Evolutionary conservation across 2,888 invertebrate genomes (phyloP).

Genomic region (Ceraclea dissimilis): DNA sequence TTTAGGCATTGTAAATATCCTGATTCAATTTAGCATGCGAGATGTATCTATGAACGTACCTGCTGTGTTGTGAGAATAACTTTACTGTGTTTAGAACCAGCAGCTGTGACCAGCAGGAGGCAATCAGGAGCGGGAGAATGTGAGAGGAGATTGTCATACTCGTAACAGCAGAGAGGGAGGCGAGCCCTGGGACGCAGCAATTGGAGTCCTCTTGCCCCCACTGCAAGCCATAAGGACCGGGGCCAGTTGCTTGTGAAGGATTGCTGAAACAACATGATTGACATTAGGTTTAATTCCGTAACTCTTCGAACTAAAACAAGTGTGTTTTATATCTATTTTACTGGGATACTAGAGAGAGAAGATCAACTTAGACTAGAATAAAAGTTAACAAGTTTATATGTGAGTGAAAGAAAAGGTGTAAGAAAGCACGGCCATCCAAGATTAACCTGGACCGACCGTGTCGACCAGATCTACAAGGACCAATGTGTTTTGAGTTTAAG

Average conservation of each 20-base stretch:
- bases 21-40: no score
- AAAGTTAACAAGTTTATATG: background rate
- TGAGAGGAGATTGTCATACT: conserved; percentile 81
- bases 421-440: no score
- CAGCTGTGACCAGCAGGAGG: conserved; percentile 87
- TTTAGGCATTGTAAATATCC: no score
- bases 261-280: conserved; percentile 56
- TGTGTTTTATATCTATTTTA: background rate
- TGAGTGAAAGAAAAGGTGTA: no score
- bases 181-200: conserved; percentile 81
- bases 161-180: conserved; percentile 84
- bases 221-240: conserved; percentile 83
- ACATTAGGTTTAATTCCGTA: no score
- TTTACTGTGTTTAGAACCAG: conserved; percentile 86
- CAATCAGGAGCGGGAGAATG: conserved; percentile 90
- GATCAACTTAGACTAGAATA: no score
- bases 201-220: conserved; percentile 88
- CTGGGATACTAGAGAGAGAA: background rate
- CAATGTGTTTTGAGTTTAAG: no score
- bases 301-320: no score
- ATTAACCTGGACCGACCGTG: no score
- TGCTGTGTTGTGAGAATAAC: conserved; percentile 89
- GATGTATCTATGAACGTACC: no score
- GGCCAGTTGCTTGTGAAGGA: conserved; percentile 96
- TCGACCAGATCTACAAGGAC: no score